Evolutionary conservation across 35 echinoderm and acorn worm species (phyloP).

Genomic region (Eucidaris tribuloides): DNA sequence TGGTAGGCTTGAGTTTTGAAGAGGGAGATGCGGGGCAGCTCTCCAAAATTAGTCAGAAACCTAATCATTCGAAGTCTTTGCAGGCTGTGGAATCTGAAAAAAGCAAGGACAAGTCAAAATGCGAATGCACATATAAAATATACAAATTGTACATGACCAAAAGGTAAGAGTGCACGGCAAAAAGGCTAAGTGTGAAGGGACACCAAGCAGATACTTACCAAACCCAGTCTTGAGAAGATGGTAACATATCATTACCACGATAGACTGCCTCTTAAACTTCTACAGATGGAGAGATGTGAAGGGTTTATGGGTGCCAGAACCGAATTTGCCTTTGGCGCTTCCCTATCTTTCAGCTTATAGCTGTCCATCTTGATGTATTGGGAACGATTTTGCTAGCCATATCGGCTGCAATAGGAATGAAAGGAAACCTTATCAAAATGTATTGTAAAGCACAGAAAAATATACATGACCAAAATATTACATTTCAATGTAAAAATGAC

Average conservation of each 20-base stretch:
- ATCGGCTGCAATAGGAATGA: not conserved
- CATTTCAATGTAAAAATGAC: not conserved
- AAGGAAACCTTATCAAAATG: not conserved
- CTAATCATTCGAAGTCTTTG: not conserved
- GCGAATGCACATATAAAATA: not conserved
- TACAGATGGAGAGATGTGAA: not conserved
- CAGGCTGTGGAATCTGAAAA: not conserved
- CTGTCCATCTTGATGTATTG: not conserved
- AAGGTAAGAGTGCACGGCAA: slow-evolving; percentile 11
- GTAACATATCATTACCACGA: not conserved
- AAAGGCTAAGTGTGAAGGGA: not conserved
- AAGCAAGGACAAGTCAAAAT: not conserved
- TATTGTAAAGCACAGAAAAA: not conserved
- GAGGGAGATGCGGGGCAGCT: not conserved
- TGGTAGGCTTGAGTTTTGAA: not conserved
- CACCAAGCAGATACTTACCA: not conserved
- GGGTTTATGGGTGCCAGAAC: not conserved
- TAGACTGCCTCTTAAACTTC: not conserved
- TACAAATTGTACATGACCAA: not conserved
- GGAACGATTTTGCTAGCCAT: not conserved
- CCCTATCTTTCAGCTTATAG: not conserved
- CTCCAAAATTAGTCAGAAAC: not conserved
- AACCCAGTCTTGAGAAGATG: not conserved
- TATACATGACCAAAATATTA: slow-evolving; percentile 2
- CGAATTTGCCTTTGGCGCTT: not conserved